These are phyloP conservation scores for Sphinx pinastri DNA, from an alignment of 2,888 invertebrate genomes.

Conservation along the genomic window DNA sequence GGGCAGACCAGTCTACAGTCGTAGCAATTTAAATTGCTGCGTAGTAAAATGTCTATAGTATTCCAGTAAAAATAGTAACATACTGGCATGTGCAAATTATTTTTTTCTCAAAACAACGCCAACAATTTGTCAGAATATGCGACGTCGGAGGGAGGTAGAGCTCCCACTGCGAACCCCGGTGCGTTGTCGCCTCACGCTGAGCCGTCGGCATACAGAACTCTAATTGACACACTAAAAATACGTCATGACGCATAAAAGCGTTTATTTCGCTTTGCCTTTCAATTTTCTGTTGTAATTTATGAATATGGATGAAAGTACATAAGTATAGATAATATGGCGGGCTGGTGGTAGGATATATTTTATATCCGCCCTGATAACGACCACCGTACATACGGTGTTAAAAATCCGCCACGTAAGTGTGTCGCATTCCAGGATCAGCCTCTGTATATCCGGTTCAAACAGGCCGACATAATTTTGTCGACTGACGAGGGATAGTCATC, in stretches of 20 bases:
- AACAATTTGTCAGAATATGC: constrained; percentile 67
- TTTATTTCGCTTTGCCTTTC: constrained; percentile 41
- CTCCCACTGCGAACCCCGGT: constrained; percentile 56
- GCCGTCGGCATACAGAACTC: constrained; percentile 76
- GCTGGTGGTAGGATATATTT: no score
- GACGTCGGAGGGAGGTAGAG: constrained; percentile 52
- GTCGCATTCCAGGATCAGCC: no score
- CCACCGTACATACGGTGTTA: no score
- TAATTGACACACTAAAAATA: constrained; percentile 82
- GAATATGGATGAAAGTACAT: not conserved
- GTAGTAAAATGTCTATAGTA: constrained; percentile 35
- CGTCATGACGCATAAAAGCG: constrained; percentile 46
- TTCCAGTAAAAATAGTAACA: not conserved
- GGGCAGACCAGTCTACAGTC: no score
- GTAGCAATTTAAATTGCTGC: not conserved
- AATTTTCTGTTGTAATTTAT: constrained; percentile 45
- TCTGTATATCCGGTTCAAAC: no score
- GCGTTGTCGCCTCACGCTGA: constrained; percentile 68
- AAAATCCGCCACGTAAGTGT: no score
- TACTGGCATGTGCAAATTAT: constrained; percentile 52
- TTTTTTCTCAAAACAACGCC: constrained; percentile 57
- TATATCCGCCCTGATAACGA: no score
- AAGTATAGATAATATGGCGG: not conserved
- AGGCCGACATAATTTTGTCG: no score
- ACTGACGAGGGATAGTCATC: no score